Evolutionary conservation across 92 coral and sea anemone genomes (phyloP).

Genomic region (Phenganax stokvisi): DNA sequence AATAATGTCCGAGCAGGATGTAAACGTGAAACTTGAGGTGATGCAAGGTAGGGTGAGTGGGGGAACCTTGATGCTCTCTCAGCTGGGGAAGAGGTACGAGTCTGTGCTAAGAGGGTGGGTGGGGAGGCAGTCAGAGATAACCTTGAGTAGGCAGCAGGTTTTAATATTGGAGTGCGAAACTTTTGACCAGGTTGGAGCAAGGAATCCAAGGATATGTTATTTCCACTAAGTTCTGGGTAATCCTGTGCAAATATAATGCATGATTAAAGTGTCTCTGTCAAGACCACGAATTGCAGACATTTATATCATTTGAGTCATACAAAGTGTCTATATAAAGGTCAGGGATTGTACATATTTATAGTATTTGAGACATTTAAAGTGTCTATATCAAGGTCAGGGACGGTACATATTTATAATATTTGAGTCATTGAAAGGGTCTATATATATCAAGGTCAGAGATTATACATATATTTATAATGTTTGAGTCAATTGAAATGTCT

Average conservation of each 20-base stretch:
- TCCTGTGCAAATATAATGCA: constrained; percentile 49
- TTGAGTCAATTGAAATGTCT: neutral
- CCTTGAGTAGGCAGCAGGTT: constrained; percentile 73
- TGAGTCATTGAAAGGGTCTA: too few relatives aligned
- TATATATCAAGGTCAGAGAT: too few relatives aligned
- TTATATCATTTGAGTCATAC: too few relatives aligned
- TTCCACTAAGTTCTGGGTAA: constrained; percentile 68
- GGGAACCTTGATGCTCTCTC: constrained; percentile 14
- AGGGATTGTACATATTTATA: neutral
- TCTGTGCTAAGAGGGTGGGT: constrained; percentile 58
- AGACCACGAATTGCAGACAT: neutral
- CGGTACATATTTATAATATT: too few relatives aligned
- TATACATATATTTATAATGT: too few relatives aligned
- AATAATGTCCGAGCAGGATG: constrained; percentile 1
- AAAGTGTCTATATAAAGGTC: too few relatives aligned
- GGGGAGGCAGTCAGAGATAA: constrained; percentile 78
- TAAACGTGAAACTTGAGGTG: constrained; percentile 45
- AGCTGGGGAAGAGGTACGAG: constrained; percentile 68
- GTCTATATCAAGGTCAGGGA: neutral
- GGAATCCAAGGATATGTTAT: constrained; percentile 50
- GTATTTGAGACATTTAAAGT: neutral
- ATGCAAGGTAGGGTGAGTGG: constrained; percentile 56
- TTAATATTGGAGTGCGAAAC: constrained; percentile 71
- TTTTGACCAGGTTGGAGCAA: constrained; percentile 47
- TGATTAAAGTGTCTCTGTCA: neutral